Evolutionary conservation across 2,888 invertebrate species (phyloP).

Genomic region (Neoaliturus tenellus): DNA sequence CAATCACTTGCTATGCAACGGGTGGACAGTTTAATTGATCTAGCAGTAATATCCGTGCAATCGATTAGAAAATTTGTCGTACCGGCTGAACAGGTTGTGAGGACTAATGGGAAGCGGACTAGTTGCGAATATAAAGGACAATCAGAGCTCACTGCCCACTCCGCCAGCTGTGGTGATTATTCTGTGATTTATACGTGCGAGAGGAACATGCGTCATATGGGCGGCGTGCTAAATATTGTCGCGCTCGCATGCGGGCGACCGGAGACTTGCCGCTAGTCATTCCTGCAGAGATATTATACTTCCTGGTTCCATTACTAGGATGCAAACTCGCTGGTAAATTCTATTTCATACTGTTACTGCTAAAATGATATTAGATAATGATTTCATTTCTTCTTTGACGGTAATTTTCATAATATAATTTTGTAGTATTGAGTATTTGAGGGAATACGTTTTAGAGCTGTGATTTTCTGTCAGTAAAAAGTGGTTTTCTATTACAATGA

Average conservation of each 20-base stretch:
- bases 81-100: neutral
- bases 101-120: neutral
- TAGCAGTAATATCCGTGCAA: neutral
- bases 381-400: no score
- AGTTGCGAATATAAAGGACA: neutral
- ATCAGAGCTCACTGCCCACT: neutral
- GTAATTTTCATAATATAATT: no score
- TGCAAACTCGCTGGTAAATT: no score
- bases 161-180: neutral
- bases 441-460: no score
- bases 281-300: no score
- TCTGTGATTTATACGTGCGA: neutral
- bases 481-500: no score
- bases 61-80: neutral
- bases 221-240: conserved; percentile 11
- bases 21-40: neutral
- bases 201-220: neutral
- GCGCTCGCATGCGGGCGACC: neutral
- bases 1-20: neutral
- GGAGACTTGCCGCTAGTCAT: neutral
- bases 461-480: no score
- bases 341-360: no score
- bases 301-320: no score
- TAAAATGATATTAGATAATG: no score
- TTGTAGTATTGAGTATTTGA: no score